Base-by-base conservation (phyloP, 1,140 invertebrate species). In the Dendrolimus kikuchii region DNA sequence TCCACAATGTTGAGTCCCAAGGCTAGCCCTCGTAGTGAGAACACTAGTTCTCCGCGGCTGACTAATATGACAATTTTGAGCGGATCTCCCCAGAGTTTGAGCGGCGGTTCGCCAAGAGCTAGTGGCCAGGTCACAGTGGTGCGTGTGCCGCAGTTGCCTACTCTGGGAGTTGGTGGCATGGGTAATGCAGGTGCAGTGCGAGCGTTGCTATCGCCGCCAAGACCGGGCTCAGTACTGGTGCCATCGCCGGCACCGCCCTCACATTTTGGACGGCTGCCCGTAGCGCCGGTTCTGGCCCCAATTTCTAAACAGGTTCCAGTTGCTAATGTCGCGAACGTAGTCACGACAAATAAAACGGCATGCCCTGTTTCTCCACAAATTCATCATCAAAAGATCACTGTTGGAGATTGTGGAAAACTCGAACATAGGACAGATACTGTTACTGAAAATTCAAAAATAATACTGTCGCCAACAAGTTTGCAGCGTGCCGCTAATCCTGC, bases 201-300 rank as follows among this genome's bases (percentile, higher is more conserved):
- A 55, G 62, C 85, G n/a, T 80, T 88, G 68, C 66, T 88, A 10
- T 88, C 88, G 5, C 88, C 88, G 37, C 82, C 77, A 55, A 77
- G 83, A 64, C 77, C 79, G 0, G 86, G 77, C 60, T 83, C 85
- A 36, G 82, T 87, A 5, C 63, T 87, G 46, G 81, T 87, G 5
- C 82, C 86, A 71, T 78, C 84, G 7, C 78, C 85, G 68, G 80
- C 77, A 40, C 46, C 77, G 4, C 79, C 79, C 38, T 68, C 86
- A 43, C 82, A 86, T 63, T 81, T 87, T 42, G 88, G 85, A 56
- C 68, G 88, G 52, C 69, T 90, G 40, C 88, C 90, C 40, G 87
- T 90, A 39, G 88, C 89, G 38, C 84, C 89, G 7, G 86, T 90
- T 36, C 74, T 90, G 52, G 71, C 88, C 40, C 82, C 87, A 7